Conservation (phyloP, 2,797 vertebrate genomes). For the Sorex maritimensis region DNA sequence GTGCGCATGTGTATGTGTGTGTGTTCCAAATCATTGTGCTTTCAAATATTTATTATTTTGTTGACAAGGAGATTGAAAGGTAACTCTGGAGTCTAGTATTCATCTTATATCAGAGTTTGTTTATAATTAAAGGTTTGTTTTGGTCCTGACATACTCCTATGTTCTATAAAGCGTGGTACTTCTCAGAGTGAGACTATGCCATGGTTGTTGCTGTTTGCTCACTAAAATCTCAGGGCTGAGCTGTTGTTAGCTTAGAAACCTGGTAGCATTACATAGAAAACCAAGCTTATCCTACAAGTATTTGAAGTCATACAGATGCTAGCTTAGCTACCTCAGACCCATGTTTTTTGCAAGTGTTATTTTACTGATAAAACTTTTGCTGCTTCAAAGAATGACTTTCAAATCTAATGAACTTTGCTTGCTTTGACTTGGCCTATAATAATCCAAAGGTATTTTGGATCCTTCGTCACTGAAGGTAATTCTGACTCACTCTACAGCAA, state of each 20-base stretch:
- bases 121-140: not conserved
- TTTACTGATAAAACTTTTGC: constrained; percentile 21
- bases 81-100: not conserved
- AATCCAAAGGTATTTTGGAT: constrained; percentile 56
- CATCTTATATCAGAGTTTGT: constrained; percentile 7
- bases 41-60: constrained; percentile 29
- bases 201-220: constrained; percentile 32
- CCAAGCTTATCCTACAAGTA: constrained; percentile 19
- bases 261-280: not conserved
- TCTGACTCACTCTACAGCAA: constrained; percentile 68
- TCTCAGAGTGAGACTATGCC: constrained; percentile 20
- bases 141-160: not conserved
- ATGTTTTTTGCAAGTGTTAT: constrained; percentile 25
- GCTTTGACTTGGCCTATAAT: constrained; percentile 56
- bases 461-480: constrained; percentile 49
- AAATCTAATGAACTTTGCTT: constrained; percentile 20
- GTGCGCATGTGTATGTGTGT: not conserved
- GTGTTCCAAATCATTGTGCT: constrained; percentile 13
- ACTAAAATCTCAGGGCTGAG: not conserved
- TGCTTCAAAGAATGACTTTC: not conserved
- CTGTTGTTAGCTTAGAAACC: not conserved
- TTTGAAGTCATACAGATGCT: not conserved
- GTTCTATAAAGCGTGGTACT: constrained; percentile 40
- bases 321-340: constrained; percentile 49
- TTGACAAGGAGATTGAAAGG: constrained; percentile 60